phyloP scores from a whole-genome alignment of 2,888 invertebrate species.

The Spisula solida region DNA sequence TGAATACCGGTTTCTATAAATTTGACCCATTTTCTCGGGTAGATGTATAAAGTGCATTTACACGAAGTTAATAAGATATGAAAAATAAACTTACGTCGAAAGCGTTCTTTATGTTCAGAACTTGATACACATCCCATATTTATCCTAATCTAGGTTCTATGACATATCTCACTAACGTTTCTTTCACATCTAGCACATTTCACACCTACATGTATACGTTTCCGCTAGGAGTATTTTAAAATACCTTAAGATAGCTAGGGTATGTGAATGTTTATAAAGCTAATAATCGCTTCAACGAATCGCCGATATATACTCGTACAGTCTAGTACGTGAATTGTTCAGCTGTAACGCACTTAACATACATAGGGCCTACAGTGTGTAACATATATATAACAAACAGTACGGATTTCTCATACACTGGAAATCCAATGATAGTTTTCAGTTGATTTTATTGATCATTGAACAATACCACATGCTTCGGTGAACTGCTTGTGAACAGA shows the following conservation, averaged over 20 bases:
- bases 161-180: background rate
- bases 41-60: background rate
- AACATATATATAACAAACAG: background rate
- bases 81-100: conserved; percentile 35
- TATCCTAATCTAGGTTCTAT: background rate
- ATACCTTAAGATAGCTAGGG: conserved; percentile 1
- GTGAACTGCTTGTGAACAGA: background rate
- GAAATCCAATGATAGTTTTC: background rate
- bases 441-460: background rate
- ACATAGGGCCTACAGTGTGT: background rate
- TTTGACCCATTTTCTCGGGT: background rate
- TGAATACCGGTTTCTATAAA: no score
- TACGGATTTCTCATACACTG: background rate
- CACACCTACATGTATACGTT: background rate
- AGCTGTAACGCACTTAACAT: background rate
- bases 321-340: no score
- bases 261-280: background rate
- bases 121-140: conserved; percentile 44
- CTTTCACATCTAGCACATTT: background rate
- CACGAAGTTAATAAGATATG: background rate
- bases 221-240: background rate
- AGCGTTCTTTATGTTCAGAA: conserved; percentile 5
- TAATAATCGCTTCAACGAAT: background rate
- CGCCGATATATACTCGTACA: no score
- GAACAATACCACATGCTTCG: background rate